Percentiles rank a stretch among this genome's conserved stretches.
These are phyloP conservation scores for Selene dorsalis DNA, from an alignment of 2,797 vertebrate genomes.

Conservation along the genomic window DNA sequence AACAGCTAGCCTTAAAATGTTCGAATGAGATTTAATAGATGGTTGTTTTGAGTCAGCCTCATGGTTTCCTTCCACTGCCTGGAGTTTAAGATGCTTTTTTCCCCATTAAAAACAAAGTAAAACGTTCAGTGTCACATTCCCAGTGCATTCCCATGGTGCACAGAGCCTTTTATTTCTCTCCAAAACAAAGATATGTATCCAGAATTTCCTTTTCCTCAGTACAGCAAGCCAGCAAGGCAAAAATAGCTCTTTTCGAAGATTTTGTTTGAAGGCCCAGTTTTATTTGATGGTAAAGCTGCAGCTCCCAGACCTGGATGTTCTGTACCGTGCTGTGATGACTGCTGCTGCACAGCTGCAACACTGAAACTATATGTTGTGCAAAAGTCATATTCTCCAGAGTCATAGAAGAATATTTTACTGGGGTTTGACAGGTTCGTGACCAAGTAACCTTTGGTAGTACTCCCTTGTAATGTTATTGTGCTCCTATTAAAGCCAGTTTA, in stretches of 20 bases:
- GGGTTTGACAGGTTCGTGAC: conserved; percentile 17
- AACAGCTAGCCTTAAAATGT: not conserved
- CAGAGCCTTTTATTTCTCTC: not conserved
- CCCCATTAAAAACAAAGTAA: not conserved
- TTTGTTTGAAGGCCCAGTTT: conserved; percentile 34
- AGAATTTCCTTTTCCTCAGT: conserved; percentile 20
- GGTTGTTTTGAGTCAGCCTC: not conserved
- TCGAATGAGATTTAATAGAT: not conserved
- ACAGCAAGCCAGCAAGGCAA: conserved; percentile 26
- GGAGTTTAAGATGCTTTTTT: conserved; percentile 9
- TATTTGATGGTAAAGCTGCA: conserved; percentile 39
- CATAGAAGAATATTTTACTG: conserved; percentile 9
- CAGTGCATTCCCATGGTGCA: not conserved
- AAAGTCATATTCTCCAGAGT: conserved; percentile 16
- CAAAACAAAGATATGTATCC: conserved; percentile 9
- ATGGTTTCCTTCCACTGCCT: not conserved
- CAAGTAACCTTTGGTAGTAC: not conserved
- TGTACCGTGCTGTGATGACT: conserved; percentile 12
- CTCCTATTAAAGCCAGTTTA: not conserved
- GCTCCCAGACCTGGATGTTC: conserved; percentile 39
- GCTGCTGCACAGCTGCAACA: conserved; percentile 13
- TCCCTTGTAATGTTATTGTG: not conserved
- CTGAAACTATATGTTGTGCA: conserved; percentile 6
- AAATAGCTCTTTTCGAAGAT: conserved; percentile 45
- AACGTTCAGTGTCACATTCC: conserved; percentile 13